These are phyloP conservation scores for Chromobotia macracanthus DNA, from an alignment of 2,797 vertebrate species.

Conservation along the genomic window DNA sequence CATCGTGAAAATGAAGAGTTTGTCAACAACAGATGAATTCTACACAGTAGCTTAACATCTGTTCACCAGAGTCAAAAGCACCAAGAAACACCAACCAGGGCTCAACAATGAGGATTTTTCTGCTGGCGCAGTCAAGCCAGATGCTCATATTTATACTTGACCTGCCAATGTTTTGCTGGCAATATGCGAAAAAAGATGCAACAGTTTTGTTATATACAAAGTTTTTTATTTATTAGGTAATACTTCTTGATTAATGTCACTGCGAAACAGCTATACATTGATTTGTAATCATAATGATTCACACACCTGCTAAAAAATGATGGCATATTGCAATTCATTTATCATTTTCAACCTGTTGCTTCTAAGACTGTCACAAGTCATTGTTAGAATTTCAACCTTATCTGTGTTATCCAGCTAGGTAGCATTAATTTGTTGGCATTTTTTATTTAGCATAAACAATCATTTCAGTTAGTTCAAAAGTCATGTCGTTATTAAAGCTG, in stretches of 20 bases:
- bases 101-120: neutral
- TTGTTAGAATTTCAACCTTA: neutral
- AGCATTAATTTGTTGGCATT: neutral
- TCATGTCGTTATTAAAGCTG: neutral
- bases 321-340: neutral
- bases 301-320: no score
- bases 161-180: neutral
- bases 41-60: constrained; percentile 21
- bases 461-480: neutral
- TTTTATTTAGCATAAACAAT: neutral
- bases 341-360: neutral
- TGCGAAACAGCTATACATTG: neutral
- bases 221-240: neutral
- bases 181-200: neutral
- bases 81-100: neutral
- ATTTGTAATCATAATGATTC: neutral
- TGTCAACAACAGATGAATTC: constrained; percentile 18
- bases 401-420: neutral
- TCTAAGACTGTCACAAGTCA: neutral
- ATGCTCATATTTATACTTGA: neutral
- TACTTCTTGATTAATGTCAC: neutral
- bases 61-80: constrained; percentile 27
- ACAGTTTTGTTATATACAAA: neutral
- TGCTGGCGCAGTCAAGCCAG: neutral
- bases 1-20: constrained; percentile 25